Percentiles rank a stretch among this genome's conserved stretches.
phyloP scores from a whole-genome alignment of 2,113 vertebrate genomes.

The Carassius carassius region DNA sequence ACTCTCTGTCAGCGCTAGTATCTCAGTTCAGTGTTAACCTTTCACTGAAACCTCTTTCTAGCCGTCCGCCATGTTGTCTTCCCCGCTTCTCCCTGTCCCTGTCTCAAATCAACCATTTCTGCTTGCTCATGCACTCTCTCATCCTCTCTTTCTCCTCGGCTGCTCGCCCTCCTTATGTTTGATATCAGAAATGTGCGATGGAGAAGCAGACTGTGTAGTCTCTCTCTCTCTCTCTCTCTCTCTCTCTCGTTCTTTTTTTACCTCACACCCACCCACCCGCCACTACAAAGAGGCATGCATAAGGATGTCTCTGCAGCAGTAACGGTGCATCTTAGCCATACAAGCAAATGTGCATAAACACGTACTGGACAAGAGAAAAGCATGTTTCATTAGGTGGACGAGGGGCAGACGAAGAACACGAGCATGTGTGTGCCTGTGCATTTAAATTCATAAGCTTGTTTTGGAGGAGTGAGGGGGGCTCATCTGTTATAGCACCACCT shows the following conservation, averaged over 20 bases:
- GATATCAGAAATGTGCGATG: slow-evolving; percentile 56
- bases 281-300: neutral
- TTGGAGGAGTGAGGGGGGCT: neutral
- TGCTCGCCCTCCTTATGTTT: slow-evolving; percentile 63
- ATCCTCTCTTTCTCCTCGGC: neutral
- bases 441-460: slow-evolving; percentile 12
- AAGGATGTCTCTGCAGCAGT: slow-evolving; percentile 8
- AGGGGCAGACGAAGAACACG: neutral
- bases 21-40: neutral
- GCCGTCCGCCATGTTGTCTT: neutral
- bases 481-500: slow-evolving; percentile 1
- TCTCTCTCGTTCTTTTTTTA: neutral
- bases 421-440: neutral
- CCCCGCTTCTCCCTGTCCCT: neutral
- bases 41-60: neutral
- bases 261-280: neutral
- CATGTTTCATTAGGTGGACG: neutral
- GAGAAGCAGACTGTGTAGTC: slow-evolving; percentile 58
- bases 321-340: slow-evolving; percentile 13
- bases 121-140: slow-evolving; percentile 17
- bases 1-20: slow-evolving; percentile 59
- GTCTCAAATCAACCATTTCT: neutral
- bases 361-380: neutral
- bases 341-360: slow-evolving; percentile 11
- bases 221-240: slow-evolving; percentile 46